Evolutionary conservation across 1,140 invertebrate genomes (phyloP), one percentile per base, ranked within the genome.

Genomic region (Bombus turneri): DNA sequence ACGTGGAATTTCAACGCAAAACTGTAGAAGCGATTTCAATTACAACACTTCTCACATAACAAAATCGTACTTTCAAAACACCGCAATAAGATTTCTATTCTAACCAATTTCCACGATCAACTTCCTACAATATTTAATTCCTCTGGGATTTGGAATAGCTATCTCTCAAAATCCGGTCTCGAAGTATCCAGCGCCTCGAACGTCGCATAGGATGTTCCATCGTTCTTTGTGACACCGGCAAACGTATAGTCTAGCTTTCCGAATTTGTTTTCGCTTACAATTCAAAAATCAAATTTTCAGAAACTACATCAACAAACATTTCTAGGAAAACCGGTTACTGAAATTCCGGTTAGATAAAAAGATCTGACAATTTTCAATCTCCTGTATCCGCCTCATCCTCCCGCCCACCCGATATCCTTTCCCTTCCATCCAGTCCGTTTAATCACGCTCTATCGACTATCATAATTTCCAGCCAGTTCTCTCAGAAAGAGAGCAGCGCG

Each of bases 391-490:
- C 41, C 69, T 59, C n/a, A 41, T 72, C 34, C 39, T 72, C 18
- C 47, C 68, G 43, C 68, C 68, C 68, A 72, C 47, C 34, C 12
- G 68, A 57, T 72, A 59, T 81, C 47, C 34, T 31, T 37, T 37
- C 28, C 28, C 57, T 62, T 62, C 53, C 39, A 77, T 53, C 62
- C 31, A 25, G 62, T 34, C 22, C 81, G 81, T 81, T 85, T 76
- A 83, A 84, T 87, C 82, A 76, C 68, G 22, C 62, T 62, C 71
- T 69, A 86, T 86, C 69, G 69, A 47, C 53, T 28, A 68, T 83
- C 79, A 43, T 71, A 62, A 74, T 83, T 68, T 79, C 74, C 37
- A 75, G 43, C 25, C 73, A 22, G 39, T 25, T 34, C 73, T 41
- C n/a, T 22, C 25, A 39, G 53, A 85, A 80, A 62, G 72, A 43